Evolutionary conservation across 1,140 invertebrate species (phyloP).

Genomic region (Acromyrmex heyeri): DNA sequence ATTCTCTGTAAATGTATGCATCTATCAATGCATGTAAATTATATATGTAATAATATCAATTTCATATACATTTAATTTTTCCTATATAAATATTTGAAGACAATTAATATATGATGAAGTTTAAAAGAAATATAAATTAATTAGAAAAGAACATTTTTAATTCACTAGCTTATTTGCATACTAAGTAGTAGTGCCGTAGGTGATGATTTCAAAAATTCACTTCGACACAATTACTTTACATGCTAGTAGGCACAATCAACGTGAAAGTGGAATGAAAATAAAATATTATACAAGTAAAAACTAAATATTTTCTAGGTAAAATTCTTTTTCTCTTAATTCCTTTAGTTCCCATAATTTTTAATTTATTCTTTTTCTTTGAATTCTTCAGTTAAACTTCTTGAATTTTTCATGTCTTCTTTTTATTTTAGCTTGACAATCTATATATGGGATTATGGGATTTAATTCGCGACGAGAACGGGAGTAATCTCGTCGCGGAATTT

Average conservation of each 20-base stretch:
- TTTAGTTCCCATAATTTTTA: not conserved
- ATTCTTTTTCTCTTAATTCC: not conserved
- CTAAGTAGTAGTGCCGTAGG: conserved; percentile 86
- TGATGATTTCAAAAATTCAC: conserved; percentile 82
- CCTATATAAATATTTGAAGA: not conserved
- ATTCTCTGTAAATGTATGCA: not conserved
- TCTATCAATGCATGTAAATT: not conserved
- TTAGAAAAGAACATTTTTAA: not conserved
- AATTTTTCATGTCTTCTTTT: not conserved
- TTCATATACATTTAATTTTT: too few species aligned
- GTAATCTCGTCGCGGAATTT: conserved; percentile 64
- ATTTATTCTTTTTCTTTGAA: not conserved
- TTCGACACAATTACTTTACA: conserved; percentile 83
- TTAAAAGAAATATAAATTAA: not conserved
- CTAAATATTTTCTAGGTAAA: not conserved
- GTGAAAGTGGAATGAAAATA: not conserved
- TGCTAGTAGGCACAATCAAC: conserved; percentile 19
- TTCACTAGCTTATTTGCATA: conserved; percentile 64
- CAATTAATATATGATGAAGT: not conserved
- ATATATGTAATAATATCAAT: conserved; percentile 1
- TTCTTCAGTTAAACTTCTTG: not conserved
- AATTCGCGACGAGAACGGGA: not conserved
- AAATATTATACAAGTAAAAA: not conserved
- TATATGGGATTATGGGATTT: conserved; percentile 17
- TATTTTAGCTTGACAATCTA: conserved; percentile 16